Conservation (phyloP, 1,140 invertebrate species). For the Eulimnadia texana region DNA sequence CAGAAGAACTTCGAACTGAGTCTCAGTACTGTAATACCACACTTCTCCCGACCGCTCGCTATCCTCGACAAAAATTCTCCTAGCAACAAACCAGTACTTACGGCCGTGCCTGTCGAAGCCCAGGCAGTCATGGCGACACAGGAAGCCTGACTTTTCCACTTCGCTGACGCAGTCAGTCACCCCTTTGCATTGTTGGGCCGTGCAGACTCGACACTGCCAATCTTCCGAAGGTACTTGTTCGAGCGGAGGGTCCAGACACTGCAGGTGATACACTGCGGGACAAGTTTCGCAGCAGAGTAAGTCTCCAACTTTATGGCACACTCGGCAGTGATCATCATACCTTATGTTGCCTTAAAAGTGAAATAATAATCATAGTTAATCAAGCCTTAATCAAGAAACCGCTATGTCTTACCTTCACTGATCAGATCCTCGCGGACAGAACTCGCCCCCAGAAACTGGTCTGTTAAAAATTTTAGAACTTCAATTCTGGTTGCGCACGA, state of each 20-base stretch:
- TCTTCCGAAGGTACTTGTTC: constrained; percentile 87
- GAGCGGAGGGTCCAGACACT: constrained; percentile 87
- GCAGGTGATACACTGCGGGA: constrained; percentile 88
- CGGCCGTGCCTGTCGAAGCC: constrained; percentile 87
- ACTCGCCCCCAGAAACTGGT: constrained; percentile 87
- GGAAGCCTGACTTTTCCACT: constrained; percentile 75
- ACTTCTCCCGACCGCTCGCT: constrained; percentile 51
- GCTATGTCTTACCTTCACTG: constrained; percentile 60
- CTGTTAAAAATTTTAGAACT: constrained; percentile 78
- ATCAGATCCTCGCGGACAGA: constrained; percentile 81
- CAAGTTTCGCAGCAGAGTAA: constrained; percentile 92
- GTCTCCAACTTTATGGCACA: constrained; percentile 88
- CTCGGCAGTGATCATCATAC: constrained; percentile 89
- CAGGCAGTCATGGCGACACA: constrained; percentile 81
- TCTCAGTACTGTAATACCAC: constrained; percentile 74
- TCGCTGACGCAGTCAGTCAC: constrained; percentile 85
- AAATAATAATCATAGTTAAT: constrained; percentile 6
- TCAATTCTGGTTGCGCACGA: constrained; percentile 62
- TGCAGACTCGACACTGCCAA: constrained; percentile 88
- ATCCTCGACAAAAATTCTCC: constrained; percentile 85
- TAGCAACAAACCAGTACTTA: constrained; percentile 89
- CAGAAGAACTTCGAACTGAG: constrained; percentile 70
- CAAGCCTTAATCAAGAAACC: not conserved
- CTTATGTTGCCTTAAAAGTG: constrained; percentile 60
- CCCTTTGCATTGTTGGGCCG: constrained; percentile 58